phyloP scores from a whole-genome alignment of 1,140 invertebrate species.

The Chrysopa pallens region DNA sequence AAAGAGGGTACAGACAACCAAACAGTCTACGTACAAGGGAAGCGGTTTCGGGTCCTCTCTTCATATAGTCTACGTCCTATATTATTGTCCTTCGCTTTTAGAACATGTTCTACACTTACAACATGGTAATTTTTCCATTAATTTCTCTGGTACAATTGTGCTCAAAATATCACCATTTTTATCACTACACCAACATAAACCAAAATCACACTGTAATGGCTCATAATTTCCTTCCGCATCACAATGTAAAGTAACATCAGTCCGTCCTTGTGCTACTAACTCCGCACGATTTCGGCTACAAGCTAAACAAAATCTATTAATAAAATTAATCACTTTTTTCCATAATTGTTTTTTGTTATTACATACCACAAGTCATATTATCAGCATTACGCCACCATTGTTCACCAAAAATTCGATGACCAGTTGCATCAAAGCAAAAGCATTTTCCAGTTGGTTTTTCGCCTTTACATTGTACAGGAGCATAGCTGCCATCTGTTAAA shows the following conservation, averaged over 20 bases:
- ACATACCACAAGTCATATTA: slow-evolving; percentile 30
- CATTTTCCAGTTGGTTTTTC: slow-evolving; percentile 32
- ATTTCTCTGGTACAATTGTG: slow-evolving; percentile 25
- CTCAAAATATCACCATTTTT: slow-evolving; percentile 29
- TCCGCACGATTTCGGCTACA: slow-evolving; percentile 34
- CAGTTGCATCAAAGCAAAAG: slow-evolving; percentile 29
- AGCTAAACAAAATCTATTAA: slow-evolving; percentile 23
- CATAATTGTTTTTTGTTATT: too few species aligned
- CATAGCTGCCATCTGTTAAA: slow-evolving; percentile 28
- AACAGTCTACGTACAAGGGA: too few species aligned
- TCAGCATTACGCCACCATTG: slow-evolving; percentile 26
- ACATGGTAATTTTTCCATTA: slow-evolving; percentile 31
- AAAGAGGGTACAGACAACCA: too few species aligned
- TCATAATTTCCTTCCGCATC: slow-evolving; percentile 36
- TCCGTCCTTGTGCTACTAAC: slow-evolving; percentile 18
- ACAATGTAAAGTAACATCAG: slow-evolving; percentile 32
- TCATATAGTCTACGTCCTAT: too few species aligned
- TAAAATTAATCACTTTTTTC: too few species aligned
- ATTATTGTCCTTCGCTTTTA: too few species aligned
- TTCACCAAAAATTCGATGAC: slow-evolving; percentile 34
- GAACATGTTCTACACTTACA: slow-evolving; percentile 26
- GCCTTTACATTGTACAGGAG: slow-evolving; percentile 36
- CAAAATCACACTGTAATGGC: slow-evolving; percentile 34
- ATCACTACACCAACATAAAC: slow-evolving; percentile 39
- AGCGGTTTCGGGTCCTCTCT: too few species aligned